Evolutionary conservation across 2,888 invertebrate genomes (phyloP).

Genomic region (Monopis laevigella): DNA sequence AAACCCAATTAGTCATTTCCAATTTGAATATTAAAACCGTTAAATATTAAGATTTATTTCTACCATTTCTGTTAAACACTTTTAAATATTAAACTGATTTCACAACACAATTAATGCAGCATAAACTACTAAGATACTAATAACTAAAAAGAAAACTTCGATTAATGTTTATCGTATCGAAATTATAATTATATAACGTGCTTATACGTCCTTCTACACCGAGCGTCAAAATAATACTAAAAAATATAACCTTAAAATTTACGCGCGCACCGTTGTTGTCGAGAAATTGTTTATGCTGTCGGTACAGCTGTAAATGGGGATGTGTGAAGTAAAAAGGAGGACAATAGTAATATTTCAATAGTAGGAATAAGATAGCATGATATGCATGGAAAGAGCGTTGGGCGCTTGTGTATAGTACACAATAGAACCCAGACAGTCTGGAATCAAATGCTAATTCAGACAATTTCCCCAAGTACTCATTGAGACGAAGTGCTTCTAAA

Average conservation of each 20-base stretch:
- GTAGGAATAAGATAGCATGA: conserved; percentile 33
- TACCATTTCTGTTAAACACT: too few species aligned
- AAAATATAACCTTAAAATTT: conserved; percentile 65
- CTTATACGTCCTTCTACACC: conserved; percentile 43
- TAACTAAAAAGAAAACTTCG: too few species aligned
- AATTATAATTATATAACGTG: too few species aligned
- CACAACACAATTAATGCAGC: too few species aligned
- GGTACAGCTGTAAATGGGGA: conserved; percentile 47
- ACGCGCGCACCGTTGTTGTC: conserved; percentile 40
- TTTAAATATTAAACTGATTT: too few species aligned
- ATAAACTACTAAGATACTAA: too few species aligned
- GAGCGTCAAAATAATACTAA: conserved; percentile 58
- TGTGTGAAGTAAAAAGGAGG: conserved; percentile 39
- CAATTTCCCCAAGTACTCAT: too few species aligned
- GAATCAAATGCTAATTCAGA: conserved; percentile 1
- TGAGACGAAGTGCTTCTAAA: too few species aligned
- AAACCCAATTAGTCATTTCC: too few species aligned
- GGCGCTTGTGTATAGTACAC: conserved; percentile 13
- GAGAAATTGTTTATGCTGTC: conserved; percentile 57
- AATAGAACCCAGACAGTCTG: conserved; percentile 8
- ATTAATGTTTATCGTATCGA: too few species aligned
- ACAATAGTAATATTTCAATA: conserved; percentile 25
- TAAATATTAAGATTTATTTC: too few species aligned
- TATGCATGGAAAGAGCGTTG: conserved; percentile 32
- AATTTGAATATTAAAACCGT: too few species aligned